Percentiles rank a stretch among this genome's conserved stretches.
Evolutionary conservation across 2,113 vertebrate genomes (phyloP).

Genomic region (Upupa epops): DNA sequence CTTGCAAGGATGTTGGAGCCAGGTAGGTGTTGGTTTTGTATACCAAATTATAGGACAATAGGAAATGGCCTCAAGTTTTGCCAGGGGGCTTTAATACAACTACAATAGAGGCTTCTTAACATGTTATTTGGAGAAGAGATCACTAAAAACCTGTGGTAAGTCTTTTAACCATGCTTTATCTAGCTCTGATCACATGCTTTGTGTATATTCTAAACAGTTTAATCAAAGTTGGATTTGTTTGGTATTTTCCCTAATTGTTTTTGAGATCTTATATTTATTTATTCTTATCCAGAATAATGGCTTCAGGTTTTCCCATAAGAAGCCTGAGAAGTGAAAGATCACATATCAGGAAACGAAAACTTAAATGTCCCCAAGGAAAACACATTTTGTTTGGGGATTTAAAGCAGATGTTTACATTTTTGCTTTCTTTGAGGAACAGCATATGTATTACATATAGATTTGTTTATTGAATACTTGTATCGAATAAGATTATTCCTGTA

Average conservation of each 20-base stretch:
- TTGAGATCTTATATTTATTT: constrained; percentile 39
- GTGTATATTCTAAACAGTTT: neutral
- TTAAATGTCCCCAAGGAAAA: constrained; percentile 51
- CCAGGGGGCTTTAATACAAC: neutral
- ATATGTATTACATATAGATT: constrained; percentile 35
- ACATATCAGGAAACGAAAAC: constrained; percentile 65
- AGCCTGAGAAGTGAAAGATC: constrained; percentile 13
- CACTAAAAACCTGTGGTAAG: neutral
- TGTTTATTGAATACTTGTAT: constrained; percentile 38
- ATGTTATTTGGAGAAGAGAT: neutral
- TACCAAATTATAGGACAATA: too few species aligned
- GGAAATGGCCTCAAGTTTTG: too few species aligned
- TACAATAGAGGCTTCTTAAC: neutral
- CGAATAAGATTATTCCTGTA: constrained; percentile 1
- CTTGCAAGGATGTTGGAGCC: too few species aligned
- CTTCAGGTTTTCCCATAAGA: constrained; percentile 50
- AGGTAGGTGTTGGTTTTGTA: too few species aligned
- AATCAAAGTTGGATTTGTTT: neutral
- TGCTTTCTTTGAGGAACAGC: constrained; percentile 19
- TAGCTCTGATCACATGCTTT: neutral
- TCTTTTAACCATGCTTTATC: neutral
- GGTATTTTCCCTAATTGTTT: neutral
- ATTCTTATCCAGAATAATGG: constrained; percentile 12
- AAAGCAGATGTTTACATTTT: constrained; percentile 60
- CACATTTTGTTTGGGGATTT: constrained; percentile 1